phyloP scores from a whole-genome alignment of 2,797 vertebrate species.

The Eulemur coronatus region DNA sequence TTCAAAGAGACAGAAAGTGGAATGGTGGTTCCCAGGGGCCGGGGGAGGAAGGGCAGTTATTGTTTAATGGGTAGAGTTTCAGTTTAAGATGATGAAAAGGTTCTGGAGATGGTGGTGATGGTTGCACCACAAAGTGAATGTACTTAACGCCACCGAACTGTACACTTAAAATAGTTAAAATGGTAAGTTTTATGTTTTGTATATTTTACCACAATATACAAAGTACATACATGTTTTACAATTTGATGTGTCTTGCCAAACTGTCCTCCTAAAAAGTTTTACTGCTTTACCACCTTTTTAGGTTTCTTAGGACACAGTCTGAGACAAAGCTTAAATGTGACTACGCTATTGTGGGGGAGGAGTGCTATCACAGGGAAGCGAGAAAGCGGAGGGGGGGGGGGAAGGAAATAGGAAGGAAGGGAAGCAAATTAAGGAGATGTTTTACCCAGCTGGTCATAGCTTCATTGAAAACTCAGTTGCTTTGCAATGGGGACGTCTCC shows the following conservation, averaged over 20 bases:
- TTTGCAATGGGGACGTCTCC: not conserved
- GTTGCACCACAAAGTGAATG: not conserved
- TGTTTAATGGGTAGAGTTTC: not conserved
- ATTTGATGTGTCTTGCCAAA: not conserved
- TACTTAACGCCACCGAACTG: not conserved
- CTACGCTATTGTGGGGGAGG: not conserved
- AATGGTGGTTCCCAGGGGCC: not conserved
- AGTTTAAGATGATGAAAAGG: not conserved
- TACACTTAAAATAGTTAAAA: not conserved
- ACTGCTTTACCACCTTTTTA: not conserved
- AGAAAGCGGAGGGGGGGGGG: not conserved
- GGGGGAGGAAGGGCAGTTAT: fast-evolving
- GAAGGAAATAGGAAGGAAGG: not conserved
- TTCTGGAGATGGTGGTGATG: not conserved
- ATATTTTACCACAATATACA: not conserved
- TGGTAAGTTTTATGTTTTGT: not conserved
- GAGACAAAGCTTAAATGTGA: not conserved
- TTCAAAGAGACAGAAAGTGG: not conserved
- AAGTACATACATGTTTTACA: not conserved
- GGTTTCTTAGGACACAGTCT: not conserved
- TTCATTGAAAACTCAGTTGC: not conserved
- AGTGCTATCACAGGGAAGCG: not conserved
- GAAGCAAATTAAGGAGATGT: not conserved
- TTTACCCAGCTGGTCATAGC: not conserved
- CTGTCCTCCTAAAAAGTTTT: not conserved